These are phyloP conservation scores for Eclectus roratus DNA, from an alignment of 2,113 vertebrate species.

Conservation along the genomic window DNA sequence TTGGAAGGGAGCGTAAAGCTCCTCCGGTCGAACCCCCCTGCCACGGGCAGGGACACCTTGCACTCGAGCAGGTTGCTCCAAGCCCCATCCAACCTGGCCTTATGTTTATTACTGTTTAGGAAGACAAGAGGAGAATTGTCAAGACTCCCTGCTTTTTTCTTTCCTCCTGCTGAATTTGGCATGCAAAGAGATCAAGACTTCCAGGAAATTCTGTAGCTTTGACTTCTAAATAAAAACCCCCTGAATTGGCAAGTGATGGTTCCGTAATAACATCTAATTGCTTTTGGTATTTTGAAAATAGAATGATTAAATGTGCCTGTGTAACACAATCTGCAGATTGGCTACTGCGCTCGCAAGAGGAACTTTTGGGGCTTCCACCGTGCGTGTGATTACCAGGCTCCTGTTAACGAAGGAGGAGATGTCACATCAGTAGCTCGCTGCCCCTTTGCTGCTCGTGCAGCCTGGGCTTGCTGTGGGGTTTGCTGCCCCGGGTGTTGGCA, in stretches of 20 bases:
- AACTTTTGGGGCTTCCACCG: not conserved
- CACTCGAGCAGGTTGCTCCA: not conserved
- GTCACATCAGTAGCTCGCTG: rapidly evolving
- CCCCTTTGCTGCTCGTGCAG: not conserved
- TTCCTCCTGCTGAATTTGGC: slow-evolving; percentile 19
- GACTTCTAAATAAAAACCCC: not conserved
- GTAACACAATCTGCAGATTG: not conserved
- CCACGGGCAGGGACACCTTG: not conserved
- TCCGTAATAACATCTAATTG: not conserved
- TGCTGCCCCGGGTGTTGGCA: not conserved
- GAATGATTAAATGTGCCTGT: not conserved
- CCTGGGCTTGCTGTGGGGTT: not conserved
- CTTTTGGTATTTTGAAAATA: slow-evolving; percentile 24
- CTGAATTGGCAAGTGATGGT: not conserved
- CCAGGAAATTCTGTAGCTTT: slow-evolving; percentile 53
- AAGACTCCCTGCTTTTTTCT: not conserved
- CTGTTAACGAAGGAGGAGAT: not conserved
- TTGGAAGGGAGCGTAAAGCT: not conserved
- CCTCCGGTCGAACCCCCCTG: not conserved
- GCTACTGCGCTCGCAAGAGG: not conserved
- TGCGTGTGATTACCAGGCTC: not conserved
- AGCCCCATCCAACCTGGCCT: not conserved
- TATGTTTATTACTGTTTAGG: not conserved
- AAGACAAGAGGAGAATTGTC: not conserved
- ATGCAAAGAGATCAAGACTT: slow-evolving; percentile 12